Percentiles rank a stretch among this genome's conserved stretches.
These are phyloP conservation scores for Pseudopodoces humilis DNA, from an alignment of 2,113 vertebrate genomes.

Conservation along the genomic window DNA sequence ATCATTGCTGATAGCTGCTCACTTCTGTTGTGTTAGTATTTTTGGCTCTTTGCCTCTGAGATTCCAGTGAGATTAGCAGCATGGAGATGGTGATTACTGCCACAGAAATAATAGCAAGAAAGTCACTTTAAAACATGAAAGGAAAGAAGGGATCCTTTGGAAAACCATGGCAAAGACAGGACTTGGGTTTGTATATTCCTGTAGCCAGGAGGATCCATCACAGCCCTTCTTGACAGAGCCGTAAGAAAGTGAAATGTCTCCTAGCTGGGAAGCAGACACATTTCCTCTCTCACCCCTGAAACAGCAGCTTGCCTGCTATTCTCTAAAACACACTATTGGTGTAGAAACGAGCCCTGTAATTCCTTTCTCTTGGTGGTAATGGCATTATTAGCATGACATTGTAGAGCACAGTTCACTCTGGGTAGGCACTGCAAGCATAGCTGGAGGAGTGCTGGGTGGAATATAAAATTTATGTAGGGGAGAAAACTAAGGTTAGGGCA, in stretches of 20 bases:
- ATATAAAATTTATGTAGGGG: not conserved
- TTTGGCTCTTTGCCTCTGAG: slow-evolving; percentile 44
- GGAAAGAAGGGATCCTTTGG: not conserved
- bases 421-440: not conserved
- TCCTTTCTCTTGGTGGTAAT: slow-evolving; percentile 21
- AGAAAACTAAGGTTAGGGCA: not conserved
- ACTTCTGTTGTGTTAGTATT: not conserved
- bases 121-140: not conserved
- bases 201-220: not conserved
- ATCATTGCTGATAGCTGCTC: not conserved
- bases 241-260: not conserved
- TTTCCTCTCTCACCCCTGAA: not conserved
- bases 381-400: slow-evolving; percentile 17
- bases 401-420: not conserved
- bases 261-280: not conserved
- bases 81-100: slow-evolving; percentile 11
- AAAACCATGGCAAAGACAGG: not conserved
- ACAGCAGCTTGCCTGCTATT: not conserved
- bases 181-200: not conserved
- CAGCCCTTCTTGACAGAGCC: not conserved
- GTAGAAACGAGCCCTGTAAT: slow-evolving; percentile 16
- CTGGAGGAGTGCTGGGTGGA: not conserved
- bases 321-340: not conserved
- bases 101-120: slow-evolving; percentile 13
- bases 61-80: slow-evolving; percentile 48